Base-by-base conservation (phyloP, 2,113 vertebrate genomes). In the Eublepharis macularius region DNA sequence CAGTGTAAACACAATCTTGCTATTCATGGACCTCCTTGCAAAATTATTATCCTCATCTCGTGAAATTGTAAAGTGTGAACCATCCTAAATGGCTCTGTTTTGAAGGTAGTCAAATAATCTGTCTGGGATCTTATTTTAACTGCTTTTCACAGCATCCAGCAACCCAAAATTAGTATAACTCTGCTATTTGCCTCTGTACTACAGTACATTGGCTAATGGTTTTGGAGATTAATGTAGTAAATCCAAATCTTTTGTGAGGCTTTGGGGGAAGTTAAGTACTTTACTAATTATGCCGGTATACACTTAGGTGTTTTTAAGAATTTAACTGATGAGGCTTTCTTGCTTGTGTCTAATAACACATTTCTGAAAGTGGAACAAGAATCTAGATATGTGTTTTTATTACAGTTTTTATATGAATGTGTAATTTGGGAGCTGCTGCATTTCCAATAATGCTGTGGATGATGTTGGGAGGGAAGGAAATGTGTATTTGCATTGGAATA, bases 371-470 rank as follows among this genome's bases (percentile, higher is more conserved):
- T 63, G 29, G 26, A 60, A 63, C 60, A 29, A 29, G 60, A 63
- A 29, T 69, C 34, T 39, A 54, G 36, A 74, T 65, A 17, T 26
- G 41, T 12, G n/a, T 45, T 24, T 17, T 43, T 47, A 47, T 65
- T 75, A 49, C 12, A 83, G 10, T 83, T 66, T 76, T 63, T 24
- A 26, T 29, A 63, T 63, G 29, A 29, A 63, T 63, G 4, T 57
- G 17, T 19, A 24, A 76, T 34, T 78, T 84, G 60, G 60, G 60
- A 63, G 60, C 34, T 66, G 41, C 79, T 86, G 78, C 73, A 70
- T 93, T 63, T 92, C 17, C 74, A 51, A 60, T 69, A 76, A 47
- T 51, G 11, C 66, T 1, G 17, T 82, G 24, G 8, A 43, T 47
- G 5, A 29, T 8, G 32, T 82, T 68, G 76, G 32, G 2, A 86